Conservation (phyloP, 1,140 invertebrate genomes). For the Scaptodrosophila lebanonensis region DNA sequence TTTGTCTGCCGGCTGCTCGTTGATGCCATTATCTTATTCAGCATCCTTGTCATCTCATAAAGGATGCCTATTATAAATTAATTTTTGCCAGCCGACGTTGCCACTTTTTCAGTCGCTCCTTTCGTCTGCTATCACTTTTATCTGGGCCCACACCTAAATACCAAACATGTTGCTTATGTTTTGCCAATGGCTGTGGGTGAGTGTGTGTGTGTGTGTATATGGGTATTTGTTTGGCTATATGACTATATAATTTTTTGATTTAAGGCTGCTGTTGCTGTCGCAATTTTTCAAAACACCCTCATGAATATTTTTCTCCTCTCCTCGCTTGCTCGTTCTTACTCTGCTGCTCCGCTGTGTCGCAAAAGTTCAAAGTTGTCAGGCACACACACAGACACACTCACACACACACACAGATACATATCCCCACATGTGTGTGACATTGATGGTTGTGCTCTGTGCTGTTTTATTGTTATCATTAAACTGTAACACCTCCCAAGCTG, state of each 20-base stretch:
- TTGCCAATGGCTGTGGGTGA: constrained; percentile 7
- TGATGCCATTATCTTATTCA: constrained; percentile 75
- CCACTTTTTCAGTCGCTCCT: background rate
- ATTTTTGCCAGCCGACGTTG: constrained; percentile 65
- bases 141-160: constrained; percentile 38
- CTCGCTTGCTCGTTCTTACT: constrained; percentile 40
- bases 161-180: constrained; percentile 56
- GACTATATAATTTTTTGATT: constrained; percentile 76
- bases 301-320: constrained; percentile 16
- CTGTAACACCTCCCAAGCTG: constrained; percentile 47
- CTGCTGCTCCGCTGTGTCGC: constrained; percentile 11
- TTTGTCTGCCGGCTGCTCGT: constrained; percentile 51
- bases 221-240: constrained; percentile 55
- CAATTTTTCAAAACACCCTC: constrained; percentile 68
- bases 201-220: constrained; percentile 9
- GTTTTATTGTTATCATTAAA: constrained; percentile 76
- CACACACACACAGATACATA: constrained; percentile 8
- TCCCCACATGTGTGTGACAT: constrained; percentile 49
- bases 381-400: constrained; percentile 14
- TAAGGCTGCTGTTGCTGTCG: constrained; percentile 64
- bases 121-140: constrained; percentile 47
- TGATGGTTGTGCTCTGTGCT: constrained; percentile 58
- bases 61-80: constrained; percentile 77
- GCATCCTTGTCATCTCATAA: constrained; percentile 73
- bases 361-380: constrained; percentile 53